A percentile compares a stretch with the other conserved stretches of the same genome.
Conservation (phyloP, 1,140 invertebrate genomes). For the Atta cephalotes region DNA sequence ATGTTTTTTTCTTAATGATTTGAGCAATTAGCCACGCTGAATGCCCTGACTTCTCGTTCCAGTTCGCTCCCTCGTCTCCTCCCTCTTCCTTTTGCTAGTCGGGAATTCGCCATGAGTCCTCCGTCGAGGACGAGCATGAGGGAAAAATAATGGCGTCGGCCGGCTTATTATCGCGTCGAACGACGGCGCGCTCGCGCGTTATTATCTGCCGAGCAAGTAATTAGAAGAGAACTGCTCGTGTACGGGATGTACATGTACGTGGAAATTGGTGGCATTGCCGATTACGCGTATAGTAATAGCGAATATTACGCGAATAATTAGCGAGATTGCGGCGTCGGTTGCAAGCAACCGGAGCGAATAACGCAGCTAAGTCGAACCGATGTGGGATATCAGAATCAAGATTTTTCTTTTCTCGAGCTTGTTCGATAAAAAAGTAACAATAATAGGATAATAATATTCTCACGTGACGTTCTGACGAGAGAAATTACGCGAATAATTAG, state of each 20-base stretch:
- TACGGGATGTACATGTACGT: background rate
- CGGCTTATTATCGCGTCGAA: conserved; percentile 63
- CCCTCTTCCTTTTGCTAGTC: conserved; percentile 60
- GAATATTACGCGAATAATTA: conserved; percentile 67
- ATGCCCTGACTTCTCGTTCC: conserved; percentile 84
- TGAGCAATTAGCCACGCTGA: conserved; percentile 86
- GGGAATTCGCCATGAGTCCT: conserved; percentile 49
- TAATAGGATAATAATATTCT: conserved; percentile 23
- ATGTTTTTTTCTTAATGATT: conserved; percentile 87
- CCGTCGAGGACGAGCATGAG: conserved; percentile 58
- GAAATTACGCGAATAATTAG: conserved; percentile 71
- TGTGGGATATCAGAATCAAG: conserved; percentile 9
- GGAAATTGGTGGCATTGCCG: conserved; percentile 47
- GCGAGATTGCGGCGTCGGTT: conserved; percentile 35
- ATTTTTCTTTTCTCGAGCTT: background rate
- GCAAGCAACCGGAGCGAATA: conserved; percentile 60
- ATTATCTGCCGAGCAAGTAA: conserved; percentile 42
- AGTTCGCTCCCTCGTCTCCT: conserved; percentile 73
- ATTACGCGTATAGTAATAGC: conserved; percentile 26
- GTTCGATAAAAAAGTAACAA: background rate
- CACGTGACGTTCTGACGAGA: conserved; percentile 9
- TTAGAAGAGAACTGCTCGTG: conserved; percentile 35
- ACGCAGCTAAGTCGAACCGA: conserved; percentile 13
- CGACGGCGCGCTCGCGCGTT: conserved; percentile 23
- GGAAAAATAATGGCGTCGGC: conserved; percentile 58